Percentiles rank a stretch among this genome's conserved stretches.
These are phyloP conservation scores for Campylorhamphus procurvoides DNA, from an alignment of 2,113 vertebrate species.

Conservation along the genomic window DNA sequence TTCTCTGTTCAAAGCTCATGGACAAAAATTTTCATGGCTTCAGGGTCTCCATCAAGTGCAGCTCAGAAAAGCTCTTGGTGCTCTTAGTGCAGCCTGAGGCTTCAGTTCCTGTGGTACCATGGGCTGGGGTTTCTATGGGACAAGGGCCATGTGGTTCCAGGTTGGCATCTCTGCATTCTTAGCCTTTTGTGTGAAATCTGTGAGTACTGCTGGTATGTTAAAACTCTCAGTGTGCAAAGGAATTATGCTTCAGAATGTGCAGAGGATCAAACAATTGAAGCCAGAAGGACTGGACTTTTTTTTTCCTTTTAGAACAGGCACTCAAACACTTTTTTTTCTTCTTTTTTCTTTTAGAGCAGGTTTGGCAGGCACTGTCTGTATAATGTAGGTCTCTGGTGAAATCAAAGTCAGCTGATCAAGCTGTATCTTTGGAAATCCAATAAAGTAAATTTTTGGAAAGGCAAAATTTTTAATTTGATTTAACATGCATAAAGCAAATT, in stretches of 20 bases:
- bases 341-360: background rate
- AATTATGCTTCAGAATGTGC: background rate
- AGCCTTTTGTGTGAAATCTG: background rate
- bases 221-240: background rate
- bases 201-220: background rate
- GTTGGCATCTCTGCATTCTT: background rate
- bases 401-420: background rate
- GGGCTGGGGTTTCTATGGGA: background rate
- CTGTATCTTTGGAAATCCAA: background rate
- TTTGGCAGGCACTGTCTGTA: background rate
- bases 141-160: background rate
- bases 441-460: background rate
- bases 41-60: background rate
- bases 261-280: background rate
- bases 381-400: background rate
- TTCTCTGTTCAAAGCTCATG: background rate
- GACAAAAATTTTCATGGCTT: background rate
- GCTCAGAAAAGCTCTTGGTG: background rate
- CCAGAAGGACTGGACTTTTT: background rate
- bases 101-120: background rate
- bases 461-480: background rate
- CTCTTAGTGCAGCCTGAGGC: background rate
- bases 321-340: background rate
- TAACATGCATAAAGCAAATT: background rate
- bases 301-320: background rate